Evolutionary conservation across 2,797 vertebrate genomes (phyloP), one percentile per base, ranked within the genome.

Genomic region (Apogon hyalosoma): DNA sequence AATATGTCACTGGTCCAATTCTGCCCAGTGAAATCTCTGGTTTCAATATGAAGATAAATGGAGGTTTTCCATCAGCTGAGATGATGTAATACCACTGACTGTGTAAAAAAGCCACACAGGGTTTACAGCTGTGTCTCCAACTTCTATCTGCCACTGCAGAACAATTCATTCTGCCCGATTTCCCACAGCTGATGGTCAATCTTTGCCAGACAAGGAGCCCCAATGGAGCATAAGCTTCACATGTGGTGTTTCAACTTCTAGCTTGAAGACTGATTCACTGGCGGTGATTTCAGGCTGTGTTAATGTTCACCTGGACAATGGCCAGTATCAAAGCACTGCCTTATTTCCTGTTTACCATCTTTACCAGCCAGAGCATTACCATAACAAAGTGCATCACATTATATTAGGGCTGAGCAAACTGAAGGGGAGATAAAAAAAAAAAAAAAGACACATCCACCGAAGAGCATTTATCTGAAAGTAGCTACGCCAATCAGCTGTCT

Each of bases 11-110:
- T 38, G 63, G 15, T 65, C 56, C 57, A 50, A 73, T 71, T 63
- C 67, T 69, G 28, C 38, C 73, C 80, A 73, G 68, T 78, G 42
- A 63, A 47, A 76, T 77, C 80, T 87, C 75, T 36, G 57, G 70
- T 76, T 85, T 87, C 64, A 76, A 56, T 56, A 38, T 13, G 7
- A 15, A 18, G 62, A 56, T 42, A 39, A 46, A 51, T 10, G 11
- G 47, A 53, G 61, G 11, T 72, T 55, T 49, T 73, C 76, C 63
- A 58, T 67, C 75, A 64, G 59, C 48, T 47, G 15, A 11, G 24
- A 64, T 78, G 67, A 78, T 21, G 59, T 77, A 33, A 33, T 33
- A 5, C 7, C 71, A 65, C 52, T 60, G 16, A 18, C 45, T 31
- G 62, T 46, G 47, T 15, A 3, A 60, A 56, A 64, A 45, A 38